A percentile compares a stretch with the other conserved stretches of the same genome.
Conservation (phyloP, 2,113 vertebrate genomes). For the Petromus typicus region DNA sequence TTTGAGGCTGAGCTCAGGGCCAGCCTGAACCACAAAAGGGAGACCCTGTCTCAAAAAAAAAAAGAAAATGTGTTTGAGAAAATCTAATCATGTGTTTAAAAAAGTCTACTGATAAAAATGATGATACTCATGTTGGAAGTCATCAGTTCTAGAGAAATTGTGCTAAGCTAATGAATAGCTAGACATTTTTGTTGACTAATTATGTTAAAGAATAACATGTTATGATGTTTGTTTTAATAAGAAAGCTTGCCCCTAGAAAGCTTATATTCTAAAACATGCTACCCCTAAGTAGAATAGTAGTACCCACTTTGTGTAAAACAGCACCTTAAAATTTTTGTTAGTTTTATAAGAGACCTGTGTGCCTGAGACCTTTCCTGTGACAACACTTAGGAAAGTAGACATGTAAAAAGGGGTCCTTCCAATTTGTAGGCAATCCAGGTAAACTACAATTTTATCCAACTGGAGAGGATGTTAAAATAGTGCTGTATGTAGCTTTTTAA, state of each 20-base stretch:
- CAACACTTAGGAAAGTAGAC: not conserved
- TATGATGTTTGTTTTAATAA: constrained; percentile 32
- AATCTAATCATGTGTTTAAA: not conserved
- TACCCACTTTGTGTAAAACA: constrained; percentile 33
- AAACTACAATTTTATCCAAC: not conserved
- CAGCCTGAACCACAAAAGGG: too few species aligned
- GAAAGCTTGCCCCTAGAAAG: not conserved
- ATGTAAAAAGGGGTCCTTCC: not conserved
- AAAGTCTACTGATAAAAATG: not conserved
- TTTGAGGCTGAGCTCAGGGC: too few species aligned
- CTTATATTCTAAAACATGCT: constrained; percentile 28
- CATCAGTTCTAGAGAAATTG: constrained; percentile 47
- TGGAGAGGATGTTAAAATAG: not conserved
- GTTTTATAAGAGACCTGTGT: constrained; percentile 45
- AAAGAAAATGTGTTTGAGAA: too few species aligned
- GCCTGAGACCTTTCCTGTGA: not conserved
- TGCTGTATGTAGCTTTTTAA: not conserved
- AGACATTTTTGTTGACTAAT: constrained; percentile 26
- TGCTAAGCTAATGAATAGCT: not conserved
- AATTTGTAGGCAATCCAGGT: not conserved
- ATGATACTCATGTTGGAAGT: constrained; percentile 24
- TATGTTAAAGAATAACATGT: not conserved
- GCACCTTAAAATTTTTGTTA: constrained; percentile 23
- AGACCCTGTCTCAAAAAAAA: too few species aligned
- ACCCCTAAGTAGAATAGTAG: not conserved